These are phyloP conservation scores for Dilophus febrilis DNA, from an alignment of 2,888 invertebrate species.

Conservation along the genomic window DNA sequence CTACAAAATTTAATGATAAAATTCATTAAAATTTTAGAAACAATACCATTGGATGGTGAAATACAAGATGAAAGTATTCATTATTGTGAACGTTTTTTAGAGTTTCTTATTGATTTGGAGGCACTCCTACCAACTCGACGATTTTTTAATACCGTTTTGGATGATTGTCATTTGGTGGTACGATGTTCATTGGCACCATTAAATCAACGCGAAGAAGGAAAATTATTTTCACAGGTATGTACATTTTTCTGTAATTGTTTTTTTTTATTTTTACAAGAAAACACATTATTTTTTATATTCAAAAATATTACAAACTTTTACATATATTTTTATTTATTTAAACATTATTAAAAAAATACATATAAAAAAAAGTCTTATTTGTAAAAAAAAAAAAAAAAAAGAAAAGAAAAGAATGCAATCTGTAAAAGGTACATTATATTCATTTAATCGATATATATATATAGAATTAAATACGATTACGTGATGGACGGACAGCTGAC, in stretches of 20 bases:
- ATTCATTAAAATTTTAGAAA: slow-evolving; percentile 67
- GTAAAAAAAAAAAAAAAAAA: too few species aligned
- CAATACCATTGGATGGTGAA: slow-evolving; percentile 45
- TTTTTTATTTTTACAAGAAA: too few species aligned
- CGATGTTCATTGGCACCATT: slow-evolving; percentile 70
- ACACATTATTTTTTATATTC: not conserved
- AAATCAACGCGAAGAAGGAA: slow-evolving; percentile 59
- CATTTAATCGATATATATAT: too few species aligned
- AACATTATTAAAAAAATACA: too few species aligned
- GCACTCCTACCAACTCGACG: slow-evolving; percentile 87
- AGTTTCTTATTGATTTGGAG: slow-evolving; percentile 90
- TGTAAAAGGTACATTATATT: too few species aligned
- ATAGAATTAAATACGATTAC: too few species aligned
- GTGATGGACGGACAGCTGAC: too few species aligned
- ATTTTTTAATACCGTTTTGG: slow-evolving; percentile 91
- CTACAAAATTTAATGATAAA: slow-evolving; percentile 65
- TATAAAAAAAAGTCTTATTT: too few species aligned
- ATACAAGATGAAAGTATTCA: slow-evolving; percentile 38
- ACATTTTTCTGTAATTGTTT: not conserved
- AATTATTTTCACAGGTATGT: slow-evolving; percentile 79
- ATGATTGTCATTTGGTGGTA: slow-evolving; percentile 86
- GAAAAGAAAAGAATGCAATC: too few species aligned
- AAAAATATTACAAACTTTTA: too few species aligned
- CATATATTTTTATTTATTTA: too few species aligned
- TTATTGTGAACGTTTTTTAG: slow-evolving; percentile 91